Conservation (phyloP, 2,888 invertebrate species). For the Julus scanicus region DNA sequence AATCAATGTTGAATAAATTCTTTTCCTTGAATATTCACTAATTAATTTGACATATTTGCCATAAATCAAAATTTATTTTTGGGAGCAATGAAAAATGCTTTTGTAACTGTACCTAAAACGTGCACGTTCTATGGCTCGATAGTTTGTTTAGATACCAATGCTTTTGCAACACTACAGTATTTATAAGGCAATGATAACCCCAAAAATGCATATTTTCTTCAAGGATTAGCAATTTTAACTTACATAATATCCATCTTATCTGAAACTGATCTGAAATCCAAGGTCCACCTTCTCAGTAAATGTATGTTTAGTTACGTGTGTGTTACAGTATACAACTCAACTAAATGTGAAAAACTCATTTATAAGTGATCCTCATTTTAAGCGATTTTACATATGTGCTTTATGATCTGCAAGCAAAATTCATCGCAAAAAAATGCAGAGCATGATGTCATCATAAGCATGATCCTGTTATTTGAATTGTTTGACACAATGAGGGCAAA, state of each 20-base stretch:
- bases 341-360: neutral
- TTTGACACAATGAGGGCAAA: neutral
- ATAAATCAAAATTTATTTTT: too few species aligned
- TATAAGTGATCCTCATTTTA: slow-evolving; percentile 12
- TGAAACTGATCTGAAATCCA: neutral
- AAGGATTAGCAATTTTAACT: neutral
- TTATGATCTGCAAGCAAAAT: neutral
- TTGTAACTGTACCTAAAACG: too few species aligned
- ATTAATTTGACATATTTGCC: too few species aligned
- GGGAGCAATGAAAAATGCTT: too few species aligned
- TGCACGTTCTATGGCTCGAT: too few species aligned
- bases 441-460: neutral
- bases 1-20: too few species aligned
- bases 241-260: neutral
- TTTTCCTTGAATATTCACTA: too few species aligned
- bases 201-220: too few species aligned
- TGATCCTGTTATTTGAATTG: neutral
- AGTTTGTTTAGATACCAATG: too few species aligned
- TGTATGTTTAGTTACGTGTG: neutral
- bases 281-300: neutral
- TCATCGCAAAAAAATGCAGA: neutral
- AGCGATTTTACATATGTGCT: neutral
- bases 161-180: too few species aligned
- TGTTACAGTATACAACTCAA: neutral
- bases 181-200: too few species aligned